phyloP scores from a whole-genome alignment of 2,797 vertebrate species.

The Alauda arvensis region DNA sequence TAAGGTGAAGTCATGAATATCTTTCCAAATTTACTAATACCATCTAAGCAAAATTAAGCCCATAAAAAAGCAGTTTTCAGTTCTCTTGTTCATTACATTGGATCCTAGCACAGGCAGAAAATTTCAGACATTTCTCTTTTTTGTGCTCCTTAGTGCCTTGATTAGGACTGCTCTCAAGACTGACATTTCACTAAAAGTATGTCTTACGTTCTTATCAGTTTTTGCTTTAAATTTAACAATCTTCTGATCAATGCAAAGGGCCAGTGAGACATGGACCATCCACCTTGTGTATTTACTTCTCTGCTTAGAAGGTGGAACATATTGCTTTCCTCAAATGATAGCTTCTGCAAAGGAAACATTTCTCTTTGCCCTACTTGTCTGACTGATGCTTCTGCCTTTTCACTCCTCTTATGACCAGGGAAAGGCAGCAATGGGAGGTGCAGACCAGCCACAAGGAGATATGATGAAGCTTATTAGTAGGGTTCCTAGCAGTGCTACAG shows the following conservation, averaged over 20 bases:
- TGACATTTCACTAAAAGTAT: neutral
- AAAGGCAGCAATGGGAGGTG: neutral
- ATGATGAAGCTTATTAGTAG: neutral
- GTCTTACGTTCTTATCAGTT: neutral
- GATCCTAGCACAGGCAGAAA: neutral
- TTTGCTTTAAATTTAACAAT: neutral
- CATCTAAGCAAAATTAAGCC: neutral
- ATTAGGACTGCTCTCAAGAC: neutral
- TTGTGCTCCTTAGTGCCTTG: neutral
- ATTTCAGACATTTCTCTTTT: neutral
- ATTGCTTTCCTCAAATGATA: neutral
- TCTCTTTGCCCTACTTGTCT: neutral
- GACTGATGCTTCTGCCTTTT: neutral
- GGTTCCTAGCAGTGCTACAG: neutral
- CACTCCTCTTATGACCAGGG: rapidly evolving
- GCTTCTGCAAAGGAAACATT: neutral
- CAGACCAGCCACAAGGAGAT: neutral
- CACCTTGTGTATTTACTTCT: neutral
- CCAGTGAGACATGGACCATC: neutral
- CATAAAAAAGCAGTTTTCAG: neutral
- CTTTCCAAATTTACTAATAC: neutral
- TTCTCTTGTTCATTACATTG: neutral
- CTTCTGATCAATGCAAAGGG: neutral
- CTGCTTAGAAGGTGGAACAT: neutral
- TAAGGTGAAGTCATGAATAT: neutral